These are phyloP conservation scores for Harpagifer antarcticus DNA, from an alignment of 2,797 vertebrate genomes.

Conservation along the genomic window DNA sequence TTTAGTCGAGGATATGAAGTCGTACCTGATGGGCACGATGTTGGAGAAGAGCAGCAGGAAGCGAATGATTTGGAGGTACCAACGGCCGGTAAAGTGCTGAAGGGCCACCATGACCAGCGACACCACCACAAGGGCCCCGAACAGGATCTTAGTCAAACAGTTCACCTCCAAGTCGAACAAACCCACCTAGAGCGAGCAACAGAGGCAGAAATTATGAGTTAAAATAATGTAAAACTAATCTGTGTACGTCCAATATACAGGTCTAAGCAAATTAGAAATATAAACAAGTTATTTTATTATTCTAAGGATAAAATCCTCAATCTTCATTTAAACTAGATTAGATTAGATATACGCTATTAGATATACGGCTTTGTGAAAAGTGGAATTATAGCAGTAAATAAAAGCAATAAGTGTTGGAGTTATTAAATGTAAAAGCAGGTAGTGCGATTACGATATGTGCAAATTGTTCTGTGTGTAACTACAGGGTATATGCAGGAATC, in stretches of 20 bases:
- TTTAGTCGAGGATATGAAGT: not conserved
- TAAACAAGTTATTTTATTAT: not conserved
- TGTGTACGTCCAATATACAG: not conserved
- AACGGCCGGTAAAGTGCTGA: slow-evolving; percentile 96
- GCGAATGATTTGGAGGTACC: slow-evolving; percentile 98
- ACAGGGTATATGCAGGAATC: too few species aligned
- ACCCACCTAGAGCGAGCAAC: slow-evolving; percentile 87
- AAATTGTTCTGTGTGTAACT: too few species aligned
- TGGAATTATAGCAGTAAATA: too few species aligned
- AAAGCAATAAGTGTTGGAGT: too few species aligned
- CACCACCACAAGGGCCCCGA: slow-evolving; percentile 94
- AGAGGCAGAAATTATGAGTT: slow-evolving; percentile 2
- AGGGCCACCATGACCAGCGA: slow-evolving; percentile 98
- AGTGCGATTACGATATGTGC: too few species aligned
- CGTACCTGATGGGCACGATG: slow-evolving; percentile 97
- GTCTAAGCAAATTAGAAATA: not conserved
- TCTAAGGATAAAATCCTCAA: not conserved
- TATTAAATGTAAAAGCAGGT: too few species aligned
- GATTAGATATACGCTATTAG: too few species aligned
- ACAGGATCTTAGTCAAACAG: slow-evolving; percentile 98
- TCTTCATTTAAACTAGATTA: not conserved
- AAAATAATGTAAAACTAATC: not conserved
- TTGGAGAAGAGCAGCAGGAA: slow-evolving; percentile 97
- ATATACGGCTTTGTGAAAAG: too few species aligned
- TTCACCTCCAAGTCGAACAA: slow-evolving; percentile 98